Evolutionary conservation across 1,140 invertebrate species (phyloP).

Genomic region (Anadara kagoshimensis): DNA sequence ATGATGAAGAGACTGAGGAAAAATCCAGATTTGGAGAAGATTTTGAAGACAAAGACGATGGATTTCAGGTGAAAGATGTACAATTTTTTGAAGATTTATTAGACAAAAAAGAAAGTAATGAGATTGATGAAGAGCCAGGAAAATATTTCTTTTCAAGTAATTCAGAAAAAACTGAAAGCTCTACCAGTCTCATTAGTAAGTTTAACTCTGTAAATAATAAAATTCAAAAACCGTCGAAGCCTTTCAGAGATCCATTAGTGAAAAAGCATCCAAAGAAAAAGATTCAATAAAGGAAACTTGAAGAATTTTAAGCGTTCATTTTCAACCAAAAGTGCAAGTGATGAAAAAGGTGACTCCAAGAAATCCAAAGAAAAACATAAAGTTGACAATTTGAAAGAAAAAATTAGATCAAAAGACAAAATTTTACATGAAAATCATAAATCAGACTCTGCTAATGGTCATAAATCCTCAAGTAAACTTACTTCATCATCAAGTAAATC

Average conservation of each 20-base stretch:
- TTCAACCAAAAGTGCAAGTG: no score
- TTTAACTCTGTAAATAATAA: no score
- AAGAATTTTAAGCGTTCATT: no score
- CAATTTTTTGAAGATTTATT: slow-evolving; percentile 17
- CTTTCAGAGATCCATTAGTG: not conserved
- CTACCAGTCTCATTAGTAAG: no score
- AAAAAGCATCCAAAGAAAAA: not conserved
- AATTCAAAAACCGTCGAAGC: not conserved
- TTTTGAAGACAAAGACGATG: not conserved
- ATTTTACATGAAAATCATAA: no score
- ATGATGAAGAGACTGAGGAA: slow-evolving; percentile 33
- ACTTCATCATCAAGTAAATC: not conserved
- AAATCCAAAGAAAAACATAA: slow-evolving; percentile 22
- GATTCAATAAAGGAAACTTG: not conserved
- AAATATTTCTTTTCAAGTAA: not conserved
- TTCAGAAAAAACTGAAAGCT: not conserved
- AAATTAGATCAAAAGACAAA: not conserved
- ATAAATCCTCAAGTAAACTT: not conserved
- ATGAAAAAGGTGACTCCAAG: slow-evolving; percentile 20
- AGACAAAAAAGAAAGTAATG: not conserved
- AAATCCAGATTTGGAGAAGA: not conserved
- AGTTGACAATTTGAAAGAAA: not conserved
- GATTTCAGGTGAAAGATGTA: slow-evolving; percentile 6
- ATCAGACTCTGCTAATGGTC: not conserved
- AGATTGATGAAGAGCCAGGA: not conserved